Conservation (phyloP, 1,140 invertebrate genomes). For the Trichoplusia ni region DNA sequence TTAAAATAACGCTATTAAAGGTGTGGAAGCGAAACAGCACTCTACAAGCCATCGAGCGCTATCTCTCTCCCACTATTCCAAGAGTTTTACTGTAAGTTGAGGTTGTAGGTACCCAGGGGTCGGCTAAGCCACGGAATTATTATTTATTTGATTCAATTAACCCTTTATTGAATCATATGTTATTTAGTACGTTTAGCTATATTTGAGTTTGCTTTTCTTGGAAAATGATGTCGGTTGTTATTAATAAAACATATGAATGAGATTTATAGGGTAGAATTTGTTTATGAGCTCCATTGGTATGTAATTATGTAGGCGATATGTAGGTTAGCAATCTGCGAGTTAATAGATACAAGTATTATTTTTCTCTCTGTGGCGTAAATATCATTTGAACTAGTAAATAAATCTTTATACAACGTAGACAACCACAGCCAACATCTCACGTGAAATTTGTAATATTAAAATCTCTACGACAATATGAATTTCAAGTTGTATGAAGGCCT, state of each 20-base stretch:
- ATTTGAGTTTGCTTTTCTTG: neutral
- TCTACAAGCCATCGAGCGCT: no score
- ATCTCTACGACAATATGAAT: constrained; percentile 43
- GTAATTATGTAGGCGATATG: no score
- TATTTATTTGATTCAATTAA: constrained; percentile 52
- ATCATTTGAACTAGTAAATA: constrained; percentile 16
- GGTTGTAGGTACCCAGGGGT: no score
- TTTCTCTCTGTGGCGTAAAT: neutral
- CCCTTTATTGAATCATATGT: constrained; percentile 50
- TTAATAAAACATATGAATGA: no score
- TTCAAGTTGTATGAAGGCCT: constrained; percentile 50
- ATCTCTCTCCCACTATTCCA: no score
- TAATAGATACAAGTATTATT: constrained; percentile 4
- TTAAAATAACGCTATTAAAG: no score
- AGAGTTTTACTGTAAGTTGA: no score
- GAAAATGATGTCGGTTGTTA: no score
- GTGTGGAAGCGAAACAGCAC: no score
- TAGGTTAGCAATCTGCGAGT: no score
- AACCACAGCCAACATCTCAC: constrained; percentile 31
- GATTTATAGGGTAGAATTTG: no score
- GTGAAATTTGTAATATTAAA: constrained; percentile 47
- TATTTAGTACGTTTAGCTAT: constrained; percentile 29
- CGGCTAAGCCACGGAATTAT: constrained; percentile 25
- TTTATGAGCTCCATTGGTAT: no score
- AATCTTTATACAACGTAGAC: constrained; percentile 20